Base-by-base conservation (phyloP, 2,113 vertebrate species). In the Larimichthys polyactis region DNA sequence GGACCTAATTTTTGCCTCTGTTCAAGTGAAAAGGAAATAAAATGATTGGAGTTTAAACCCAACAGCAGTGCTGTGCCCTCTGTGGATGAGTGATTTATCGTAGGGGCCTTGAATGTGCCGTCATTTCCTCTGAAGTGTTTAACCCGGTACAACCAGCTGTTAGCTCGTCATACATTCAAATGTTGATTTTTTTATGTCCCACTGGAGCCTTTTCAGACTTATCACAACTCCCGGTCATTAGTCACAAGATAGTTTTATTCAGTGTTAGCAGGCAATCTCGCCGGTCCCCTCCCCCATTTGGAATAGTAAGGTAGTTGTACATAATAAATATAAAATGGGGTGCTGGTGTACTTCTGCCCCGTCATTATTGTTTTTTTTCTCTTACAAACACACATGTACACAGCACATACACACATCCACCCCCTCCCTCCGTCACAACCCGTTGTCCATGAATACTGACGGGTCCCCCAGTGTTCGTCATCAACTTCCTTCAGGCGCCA, bases 311-410 rank as follows among this genome's bases (percentile, higher is more conserved):
- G 87, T 85, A 83, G 88, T 87, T 83, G 48, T 84, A 91, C 80
- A 80, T 69, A 92, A 92, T 91, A 94, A 92, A 94, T 94, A 94
- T 85, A 91, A 93, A 89, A 57, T 15, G 74, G 90, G 85, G 90
- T 93, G 93, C 93, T 94, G 93, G 93, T 94, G 90, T 83, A 90
- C 90, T 84, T 68, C 81, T 88, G 83, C 89, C 82, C 83, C 75
- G 3, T 69, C n/a, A 3, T 78, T 65, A 73, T 44, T 2, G 71
- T 84, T 78, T 40, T 40, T 40, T 40, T 82, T 86, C 76, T 75
- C 85, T 77, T 59, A 67, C 89, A 83, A 64, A 89, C 78, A 86
- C 75, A 89, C 82, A 80, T 32, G 71, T 72, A 79, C 82, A 91
- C 80, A 82, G 87, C 78, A 86, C 78, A 76, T 60, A 71, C 73